phyloP scores from a whole-genome alignment of 2,888 invertebrate genomes.

The Thera britannica region DNA sequence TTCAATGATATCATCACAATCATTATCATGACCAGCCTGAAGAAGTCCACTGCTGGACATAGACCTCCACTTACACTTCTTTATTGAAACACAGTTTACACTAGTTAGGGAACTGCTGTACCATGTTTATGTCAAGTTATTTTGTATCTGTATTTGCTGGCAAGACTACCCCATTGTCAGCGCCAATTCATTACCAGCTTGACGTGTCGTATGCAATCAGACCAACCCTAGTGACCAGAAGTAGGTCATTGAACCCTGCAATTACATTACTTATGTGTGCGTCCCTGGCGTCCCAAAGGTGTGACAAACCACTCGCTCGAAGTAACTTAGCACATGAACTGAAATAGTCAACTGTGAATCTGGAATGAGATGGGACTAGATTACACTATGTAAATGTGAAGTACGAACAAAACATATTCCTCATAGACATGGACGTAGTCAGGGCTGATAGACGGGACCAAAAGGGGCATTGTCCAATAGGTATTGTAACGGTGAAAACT shows the following conservation, averaged over 20 bases:
- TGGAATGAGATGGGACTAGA: slow-evolving; percentile 24
- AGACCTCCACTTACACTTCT: too few relatives aligned
- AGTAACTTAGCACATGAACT: slow-evolving; percentile 8
- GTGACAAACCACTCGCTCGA: slow-evolving; percentile 16
- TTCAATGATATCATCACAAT: too few relatives aligned
- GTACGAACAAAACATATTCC: slow-evolving; percentile 20
- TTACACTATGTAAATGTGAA: slow-evolving; percentile 30
- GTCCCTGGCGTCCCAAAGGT: slow-evolving; percentile 18
- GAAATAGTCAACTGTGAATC: slow-evolving; percentile 26
- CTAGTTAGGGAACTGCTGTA: too few relatives aligned
- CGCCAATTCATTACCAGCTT: neutral
- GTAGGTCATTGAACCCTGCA: slow-evolving; percentile 8
- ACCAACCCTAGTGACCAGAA: slow-evolving; percentile 3
- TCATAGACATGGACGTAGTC: slow-evolving; percentile 15
- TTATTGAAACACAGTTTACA: too few relatives aligned
- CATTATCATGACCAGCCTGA: too few relatives aligned
- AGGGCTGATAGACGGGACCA: neutral
- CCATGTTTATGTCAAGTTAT: too few relatives aligned
- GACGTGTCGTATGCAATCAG: neutral
- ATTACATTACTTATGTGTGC: slow-evolving; percentile 16
- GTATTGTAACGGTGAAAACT: too few relatives aligned
- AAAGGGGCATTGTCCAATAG: neutral
- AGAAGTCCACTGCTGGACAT: too few relatives aligned
- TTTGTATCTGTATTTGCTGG: neutral
- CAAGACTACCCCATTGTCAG: neutral